phyloP scores from a whole-genome alignment of 2,797 vertebrate species.

The Phrynocephalus forsythii region DNA sequence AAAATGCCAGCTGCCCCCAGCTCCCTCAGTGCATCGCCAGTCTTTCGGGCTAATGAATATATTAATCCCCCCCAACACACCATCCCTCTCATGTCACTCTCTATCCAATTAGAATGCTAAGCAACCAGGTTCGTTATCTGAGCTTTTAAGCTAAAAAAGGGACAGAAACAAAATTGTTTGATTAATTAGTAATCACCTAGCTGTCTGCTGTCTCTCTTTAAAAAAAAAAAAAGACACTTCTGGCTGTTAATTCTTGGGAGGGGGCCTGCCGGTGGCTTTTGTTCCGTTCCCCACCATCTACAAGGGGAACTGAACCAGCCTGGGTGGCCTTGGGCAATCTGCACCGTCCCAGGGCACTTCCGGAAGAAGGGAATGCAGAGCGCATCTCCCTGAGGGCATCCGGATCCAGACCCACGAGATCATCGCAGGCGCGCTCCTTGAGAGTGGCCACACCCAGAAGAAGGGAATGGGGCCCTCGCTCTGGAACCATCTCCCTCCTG shows the following conservation, averaged over 20 bases:
- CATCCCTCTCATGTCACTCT: background rate
- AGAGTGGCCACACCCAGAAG: too few species aligned
- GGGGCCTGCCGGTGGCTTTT: too few species aligned
- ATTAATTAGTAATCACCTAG: background rate
- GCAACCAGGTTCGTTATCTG: background rate
- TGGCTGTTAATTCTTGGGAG: background rate
- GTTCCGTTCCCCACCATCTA: too few species aligned
- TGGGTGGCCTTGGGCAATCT: too few species aligned
- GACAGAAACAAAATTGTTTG: background rate
- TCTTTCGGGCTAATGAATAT: background rate
- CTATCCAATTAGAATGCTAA: background rate
- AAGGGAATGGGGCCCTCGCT: too few species aligned
- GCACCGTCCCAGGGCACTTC: too few species aligned
- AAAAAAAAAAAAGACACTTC: background rate
- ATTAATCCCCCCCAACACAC: background rate
- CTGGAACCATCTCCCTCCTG: too few species aligned
- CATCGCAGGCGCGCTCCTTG: too few species aligned
- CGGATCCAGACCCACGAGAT: too few species aligned
- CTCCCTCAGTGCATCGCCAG: background rate
- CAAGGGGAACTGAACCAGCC: too few species aligned
- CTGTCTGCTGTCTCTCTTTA: background rate
- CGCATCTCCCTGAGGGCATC: too few species aligned
- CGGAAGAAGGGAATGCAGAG: too few species aligned
- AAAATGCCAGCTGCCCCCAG: background rate
- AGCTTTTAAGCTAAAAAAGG: background rate